Evolutionary conservation across 2,797 vertebrate genomes (phyloP), one percentile per base, ranked within the genome.

Genomic region (Moxostoma hubbsi): DNA sequence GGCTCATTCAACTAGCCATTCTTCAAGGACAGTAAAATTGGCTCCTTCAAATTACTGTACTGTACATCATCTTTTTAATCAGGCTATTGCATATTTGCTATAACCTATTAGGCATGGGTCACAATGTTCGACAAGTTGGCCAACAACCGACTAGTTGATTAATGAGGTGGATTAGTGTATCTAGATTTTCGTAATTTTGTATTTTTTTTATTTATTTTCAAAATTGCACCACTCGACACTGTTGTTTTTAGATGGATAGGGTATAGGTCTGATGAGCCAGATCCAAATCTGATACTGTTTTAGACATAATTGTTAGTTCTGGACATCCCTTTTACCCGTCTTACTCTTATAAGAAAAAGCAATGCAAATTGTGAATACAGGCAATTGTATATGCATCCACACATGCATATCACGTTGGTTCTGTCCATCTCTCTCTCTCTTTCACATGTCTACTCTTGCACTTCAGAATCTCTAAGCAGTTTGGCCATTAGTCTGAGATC

Each of bases 41-140:
- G 24, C 58, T 53, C 12, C 36, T 24, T 83, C 15, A 78, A 57
- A 81, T 73, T 64, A 83, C 78, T 72, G 36, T 13, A 83, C 78
- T 72, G 16, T 13, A 80, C 47, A 82, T 81, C 65, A 75, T 67
- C 49, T 46, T 77, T 72, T 74, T 43, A 75, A 72, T 75, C 66
- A 83, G 78, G 36, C 58, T 76, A 15, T 11, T 9, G 46, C 58
- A 55, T 55, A 73, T 77, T 73, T 24, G 6, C 55, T 15, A 49
- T 72, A 47, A 53, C 24, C 2, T 24, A 24, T 24, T 24, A 24
- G 24, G 24, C 24, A 24, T 24, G 24, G 24, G 24, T 3, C 24
- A 24, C 2, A 2, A 24, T 24, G 24, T 1, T 24, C 24, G 24
- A 24, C 24, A 2, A 24, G 24, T 24, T 24, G 24, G 1, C 24